Evolutionary conservation across 2,888 invertebrate species (phyloP), one percentile per base, ranked within the genome.

Genomic region (Drosophila infuscata): DNA sequence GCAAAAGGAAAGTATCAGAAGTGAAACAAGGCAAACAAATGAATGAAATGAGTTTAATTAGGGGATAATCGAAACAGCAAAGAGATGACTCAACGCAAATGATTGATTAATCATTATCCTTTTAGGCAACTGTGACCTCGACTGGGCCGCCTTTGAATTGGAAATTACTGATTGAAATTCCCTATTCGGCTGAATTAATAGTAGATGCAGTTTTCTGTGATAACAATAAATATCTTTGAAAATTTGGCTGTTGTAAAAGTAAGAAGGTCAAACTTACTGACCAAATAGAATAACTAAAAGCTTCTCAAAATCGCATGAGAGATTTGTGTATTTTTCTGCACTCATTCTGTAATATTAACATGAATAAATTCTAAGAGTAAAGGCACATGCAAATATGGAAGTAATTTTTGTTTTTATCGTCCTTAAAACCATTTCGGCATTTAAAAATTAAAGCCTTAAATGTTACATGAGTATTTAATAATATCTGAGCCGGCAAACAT

Each of bases 11-110:
- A 53, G 38, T 38, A 38, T 17, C 32, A 33, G 46, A 62, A 84
- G 65, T 73, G 58, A 56, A 64, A 15, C 53, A 71, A 53, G 65
- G 56, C 65, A 76, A 79, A 48, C 60, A 58, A 64, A 79, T 70
- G 48, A 75, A 71, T 71, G 60, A 62, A 70, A 64, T 61, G 57
- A 33, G 64, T 71, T 82, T 83, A 83, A 81, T 85, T 83, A 54
- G 63, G 52, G 38, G 38, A 70, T 54, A 76, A 76, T 75, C 71
- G 12, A 60, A 76, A 62, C 54, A 64, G 81, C 72, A 65, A 69
- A 57, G 59, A 67, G 81, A 65, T 69, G 71, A 74, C 35, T 70
- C 75, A 58, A 71, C 60, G 65, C 46, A 36, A 64, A 46, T 70
- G 51, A 70, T 76, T 75, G 59, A 75, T 75, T 70, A 70, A 70